Evolutionary conservation across 64 coral and sea anemone species (phyloP), one percentile per base, ranked within the genome.

Genomic region (Porites australiensis): DNA sequence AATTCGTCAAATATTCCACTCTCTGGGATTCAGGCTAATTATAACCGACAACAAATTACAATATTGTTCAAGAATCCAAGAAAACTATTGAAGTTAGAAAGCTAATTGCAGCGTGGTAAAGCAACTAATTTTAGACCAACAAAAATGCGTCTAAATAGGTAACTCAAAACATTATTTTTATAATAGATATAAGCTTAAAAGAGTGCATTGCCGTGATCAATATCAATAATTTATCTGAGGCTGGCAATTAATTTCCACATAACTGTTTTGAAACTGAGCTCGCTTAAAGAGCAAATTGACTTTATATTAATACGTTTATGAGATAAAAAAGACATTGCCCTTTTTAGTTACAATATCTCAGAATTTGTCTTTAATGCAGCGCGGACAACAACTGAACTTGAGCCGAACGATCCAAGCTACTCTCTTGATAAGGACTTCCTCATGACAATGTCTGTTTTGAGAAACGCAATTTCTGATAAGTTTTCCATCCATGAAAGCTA

Each of bases 1-100:
- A 37, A 51, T 67, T 50, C 46, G 46, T 19, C 46, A 51, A 84
- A 84, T 68, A 68, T 68, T 84, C 50, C 44, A 52, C 81, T 65
- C 14, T 68, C 9, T 8, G 50, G 44, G 44, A 68, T 16, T 50
- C 54, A 27, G 8, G 50, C 47, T 3, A 6, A 50, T 47, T 21
- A 18, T 19, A 2, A 50, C 49, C 18, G 16, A 50, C 50, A 50
- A 9, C 1, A 18, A 75, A 13, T 44, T 75, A 12, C 16, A 75
- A 75, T 15, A 19, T 13, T 75, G 73, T 6, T 3, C 44, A 75
- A 75, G 45, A 12, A 49, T 75, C 5, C 49, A 15, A 13, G 5
- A 19, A 74, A 46, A 12, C 12, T 75, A 16, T 15, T 3, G 20
- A 1, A 73, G 10, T 44, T 49, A 75, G 13, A 75, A 18, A 15